A percentile compares a stretch with the other conserved stretches of the same genome.
Evolutionary conservation across 2,888 invertebrate species (phyloP).

Genomic region (Apotomis betuletana): DNA sequence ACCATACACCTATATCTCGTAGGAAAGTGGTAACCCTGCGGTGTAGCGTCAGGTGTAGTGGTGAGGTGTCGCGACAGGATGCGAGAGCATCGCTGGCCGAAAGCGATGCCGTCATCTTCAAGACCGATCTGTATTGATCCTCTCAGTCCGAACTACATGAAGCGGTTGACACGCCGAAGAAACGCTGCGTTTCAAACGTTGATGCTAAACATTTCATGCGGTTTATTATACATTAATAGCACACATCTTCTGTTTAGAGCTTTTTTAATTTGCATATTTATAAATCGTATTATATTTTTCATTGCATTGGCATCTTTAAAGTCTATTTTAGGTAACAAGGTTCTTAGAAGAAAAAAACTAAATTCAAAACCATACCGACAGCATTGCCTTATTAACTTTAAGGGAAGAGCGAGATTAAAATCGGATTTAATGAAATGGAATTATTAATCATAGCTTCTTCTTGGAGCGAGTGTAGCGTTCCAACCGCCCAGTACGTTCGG

Average conservation of each 20-base stretch:
- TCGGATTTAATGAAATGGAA: neutral
- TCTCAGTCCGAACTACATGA: neutral
- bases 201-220: too few relatives aligned
- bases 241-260: too few relatives aligned
- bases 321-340: too few relatives aligned
- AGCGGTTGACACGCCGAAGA: neutral
- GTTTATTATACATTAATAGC: too few relatives aligned
- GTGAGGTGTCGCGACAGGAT: conserved; percentile 28
- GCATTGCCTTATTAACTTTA: too few relatives aligned
- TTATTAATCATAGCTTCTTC: neutral
- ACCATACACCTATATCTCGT: too few relatives aligned
- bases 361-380: too few relatives aligned
- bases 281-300: too few relatives aligned
- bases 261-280: too few relatives aligned
- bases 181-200: conserved; percentile 5
- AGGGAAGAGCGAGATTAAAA: too few relatives aligned
- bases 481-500: neutral
- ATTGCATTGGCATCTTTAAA: too few relatives aligned
- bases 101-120: conserved; percentile 37
- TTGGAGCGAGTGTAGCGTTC: conserved; percentile 13
- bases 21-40: conserved; percentile 19
- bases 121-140: conserved; percentile 27
- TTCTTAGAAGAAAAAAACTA: too few relatives aligned
- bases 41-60: neutral
- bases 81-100: conserved; percentile 7